A percentile compares a stretch with the other conserved stretches of the same genome.
Conservation (phyloP, 2,888 invertebrate genomes). For the Drosophila robusta region DNA sequence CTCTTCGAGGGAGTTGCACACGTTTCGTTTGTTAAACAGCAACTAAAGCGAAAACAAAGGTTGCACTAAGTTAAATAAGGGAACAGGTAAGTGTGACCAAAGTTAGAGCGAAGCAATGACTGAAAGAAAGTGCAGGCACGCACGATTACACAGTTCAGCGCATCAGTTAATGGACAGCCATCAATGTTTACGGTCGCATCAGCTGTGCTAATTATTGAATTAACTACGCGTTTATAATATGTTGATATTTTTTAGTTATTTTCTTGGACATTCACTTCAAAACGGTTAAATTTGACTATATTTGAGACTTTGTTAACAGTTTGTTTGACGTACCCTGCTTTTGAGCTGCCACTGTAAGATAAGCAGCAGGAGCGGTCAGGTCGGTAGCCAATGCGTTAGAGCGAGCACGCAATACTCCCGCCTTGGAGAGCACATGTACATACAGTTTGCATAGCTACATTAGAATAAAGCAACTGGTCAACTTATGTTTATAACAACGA, state of each 20-base stretch:
- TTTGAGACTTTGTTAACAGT: neutral
- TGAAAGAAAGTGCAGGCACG: slow-evolving; percentile 63
- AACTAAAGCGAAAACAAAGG: slow-evolving; percentile 55
- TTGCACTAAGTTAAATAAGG: slow-evolving; percentile 57
- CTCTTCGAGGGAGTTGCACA: slow-evolving; percentile 40
- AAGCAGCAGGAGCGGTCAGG: slow-evolving; percentile 27
- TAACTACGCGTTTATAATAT: neutral
- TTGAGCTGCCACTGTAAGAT: slow-evolving; percentile 29
- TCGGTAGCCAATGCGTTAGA: slow-evolving; percentile 25
- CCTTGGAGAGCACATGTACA: slow-evolving; percentile 16
- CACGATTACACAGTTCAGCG: slow-evolving; percentile 43
- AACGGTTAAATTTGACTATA: neutral
- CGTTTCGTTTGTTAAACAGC: slow-evolving; percentile 51
- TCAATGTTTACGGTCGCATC: neutral
- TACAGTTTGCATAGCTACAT: slow-evolving; percentile 8
- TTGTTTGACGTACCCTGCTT: slow-evolving; percentile 2
- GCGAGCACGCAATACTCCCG: slow-evolving; percentile 39
- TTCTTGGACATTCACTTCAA: neutral
- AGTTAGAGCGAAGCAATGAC: slow-evolving; percentile 66
- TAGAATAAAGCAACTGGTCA: neutral
- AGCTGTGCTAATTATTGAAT: neutral
- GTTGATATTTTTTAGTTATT: neutral
- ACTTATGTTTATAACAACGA: neutral
- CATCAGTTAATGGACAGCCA: slow-evolving; percentile 22
- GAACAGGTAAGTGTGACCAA: slow-evolving; percentile 61